These are phyloP conservation scores for Nasonia giraulti DNA, from an alignment of 1,140 invertebrate species.

Conservation along the genomic window DNA sequence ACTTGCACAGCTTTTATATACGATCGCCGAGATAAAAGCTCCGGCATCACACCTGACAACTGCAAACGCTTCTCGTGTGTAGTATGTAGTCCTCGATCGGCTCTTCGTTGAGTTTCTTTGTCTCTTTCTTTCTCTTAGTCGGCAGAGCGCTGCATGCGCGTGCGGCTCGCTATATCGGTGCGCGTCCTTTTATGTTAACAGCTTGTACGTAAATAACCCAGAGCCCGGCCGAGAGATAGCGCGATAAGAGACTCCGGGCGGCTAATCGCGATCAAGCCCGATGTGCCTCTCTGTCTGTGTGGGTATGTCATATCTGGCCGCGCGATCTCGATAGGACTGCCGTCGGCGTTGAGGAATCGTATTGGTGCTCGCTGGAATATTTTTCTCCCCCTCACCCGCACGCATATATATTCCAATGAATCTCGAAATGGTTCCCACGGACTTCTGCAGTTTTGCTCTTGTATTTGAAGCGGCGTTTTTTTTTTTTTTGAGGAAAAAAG, in stretches of 20 bases:
- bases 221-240: conserved; percentile 50
- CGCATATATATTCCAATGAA: background rate
- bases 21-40: no score
- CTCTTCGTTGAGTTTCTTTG: conserved; percentile 54
- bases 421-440: background rate
- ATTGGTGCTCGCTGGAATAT: background rate
- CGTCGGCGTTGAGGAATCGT: background rate
- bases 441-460: no score
- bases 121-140: conserved; percentile 24
- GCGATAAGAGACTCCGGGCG: conserved; percentile 54
- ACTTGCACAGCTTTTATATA: no score
- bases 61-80: no score
- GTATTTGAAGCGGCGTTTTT: no score
- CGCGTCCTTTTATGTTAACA: conserved; percentile 63
- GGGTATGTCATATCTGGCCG: background rate
- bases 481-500: no score
- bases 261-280: conserved; percentile 58
- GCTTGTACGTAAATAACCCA: conserved; percentile 61
- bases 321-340: background rate
- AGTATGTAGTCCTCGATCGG: no score
- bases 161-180: conserved; percentile 51
- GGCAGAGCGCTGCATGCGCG: background rate
- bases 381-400: background rate
- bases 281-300: background rate
- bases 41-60: no score